phyloP scores from a whole-genome alignment of 30 jellyfish, hydroid and myxozoan species.

The Mastigias papua region DNA sequence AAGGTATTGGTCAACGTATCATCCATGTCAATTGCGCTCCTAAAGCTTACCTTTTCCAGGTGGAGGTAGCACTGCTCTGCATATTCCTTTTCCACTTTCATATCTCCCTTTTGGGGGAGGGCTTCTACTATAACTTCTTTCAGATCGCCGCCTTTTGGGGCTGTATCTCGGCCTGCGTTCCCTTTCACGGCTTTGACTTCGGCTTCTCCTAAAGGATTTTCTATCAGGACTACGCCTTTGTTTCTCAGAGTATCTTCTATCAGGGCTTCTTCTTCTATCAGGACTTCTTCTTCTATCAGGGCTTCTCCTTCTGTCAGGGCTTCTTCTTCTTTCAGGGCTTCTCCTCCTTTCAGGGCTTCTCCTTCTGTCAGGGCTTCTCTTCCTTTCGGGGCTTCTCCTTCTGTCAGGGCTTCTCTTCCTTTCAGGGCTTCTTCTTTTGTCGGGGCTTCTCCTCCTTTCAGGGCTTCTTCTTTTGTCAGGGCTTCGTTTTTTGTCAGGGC shows the following conservation, averaged over 20 bases:
- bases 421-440: slow-evolving; percentile 56
- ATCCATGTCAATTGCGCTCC: too few species aligned
- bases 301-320: slow-evolving; percentile 62
- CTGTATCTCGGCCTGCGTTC: slow-evolving; percentile 45
- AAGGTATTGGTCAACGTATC: too few species aligned
- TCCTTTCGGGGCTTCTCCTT: slow-evolving; percentile 38
- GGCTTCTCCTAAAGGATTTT: slow-evolving; percentile 59
- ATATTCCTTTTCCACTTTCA: slow-evolving; percentile 79
- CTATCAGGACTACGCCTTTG: slow-evolving; percentile 52
- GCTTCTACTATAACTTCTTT: slow-evolving; percentile 78
- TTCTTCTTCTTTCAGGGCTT: slow-evolving; percentile 49
- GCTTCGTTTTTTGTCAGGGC: slow-evolving; percentile 47
- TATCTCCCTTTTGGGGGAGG: slow-evolving; percentile 78
- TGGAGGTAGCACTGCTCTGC: slow-evolving; percentile 91
- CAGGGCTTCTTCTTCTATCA: slow-evolving; percentile 57
- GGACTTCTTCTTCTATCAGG: slow-evolving; percentile 16
- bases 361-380: slow-evolving; percentile 35
- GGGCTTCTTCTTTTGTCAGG: slow-evolving; percentile 47
- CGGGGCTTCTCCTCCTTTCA: slow-evolving; percentile 48
- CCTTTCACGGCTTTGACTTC: slow-evolving; percentile 71
- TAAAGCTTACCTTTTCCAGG: slow-evolving; percentile 62
- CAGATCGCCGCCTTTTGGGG: slow-evolving; percentile 67
- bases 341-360: slow-evolving; percentile 46
- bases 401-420: slow-evolving; percentile 50
- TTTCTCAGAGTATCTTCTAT: slow-evolving; percentile 19